Conservation (phyloP, 2,888 invertebrate genomes). For the Sinopyrophorus schimmeli region DNA sequence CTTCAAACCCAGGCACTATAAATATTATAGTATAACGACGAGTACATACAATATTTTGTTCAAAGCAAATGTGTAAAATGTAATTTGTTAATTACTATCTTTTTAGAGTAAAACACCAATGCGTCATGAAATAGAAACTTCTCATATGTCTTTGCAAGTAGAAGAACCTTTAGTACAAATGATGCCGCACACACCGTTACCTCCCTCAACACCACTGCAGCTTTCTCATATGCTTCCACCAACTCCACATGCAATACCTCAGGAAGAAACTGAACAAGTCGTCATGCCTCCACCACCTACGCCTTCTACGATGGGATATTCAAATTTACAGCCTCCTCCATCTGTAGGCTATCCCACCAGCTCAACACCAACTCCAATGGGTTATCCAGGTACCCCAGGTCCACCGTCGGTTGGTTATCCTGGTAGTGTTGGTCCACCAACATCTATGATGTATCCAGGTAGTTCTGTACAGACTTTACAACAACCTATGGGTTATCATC, state of each 20-base stretch:
- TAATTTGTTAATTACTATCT: no score
- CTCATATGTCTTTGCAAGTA: slow-evolving; percentile 42
- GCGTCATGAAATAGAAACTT: slow-evolving; percentile 47
- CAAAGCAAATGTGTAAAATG: not conserved
- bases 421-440: slow-evolving; percentile 33
- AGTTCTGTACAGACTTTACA: no score
- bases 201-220: slow-evolving; percentile 33
- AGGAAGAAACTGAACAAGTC: slow-evolving; percentile 31
- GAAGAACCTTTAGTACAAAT: slow-evolving; percentile 47
- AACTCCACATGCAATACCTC: slow-evolving; percentile 37
- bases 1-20: no score
- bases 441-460: slow-evolving; percentile 34
- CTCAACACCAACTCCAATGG: slow-evolving; percentile 44
- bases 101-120: slow-evolving; percentile 47
- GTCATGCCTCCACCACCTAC: slow-evolving; percentile 46
- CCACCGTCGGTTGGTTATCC: slow-evolving; percentile 34
- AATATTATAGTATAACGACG: no score
- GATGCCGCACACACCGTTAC: slow-evolving; percentile 49
- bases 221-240: slow-evolving; percentile 39
- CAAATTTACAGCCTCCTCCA: slow-evolving; percentile 55
- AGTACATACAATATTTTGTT: not conserved
- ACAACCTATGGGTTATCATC: no score
- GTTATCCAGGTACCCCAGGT: slow-evolving; percentile 36
- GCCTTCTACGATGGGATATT: slow-evolving; percentile 41
- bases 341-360: slow-evolving; percentile 50